Conservation (phyloP, 1,140 invertebrate genomes). For the Zaprionus inermis region DNA sequence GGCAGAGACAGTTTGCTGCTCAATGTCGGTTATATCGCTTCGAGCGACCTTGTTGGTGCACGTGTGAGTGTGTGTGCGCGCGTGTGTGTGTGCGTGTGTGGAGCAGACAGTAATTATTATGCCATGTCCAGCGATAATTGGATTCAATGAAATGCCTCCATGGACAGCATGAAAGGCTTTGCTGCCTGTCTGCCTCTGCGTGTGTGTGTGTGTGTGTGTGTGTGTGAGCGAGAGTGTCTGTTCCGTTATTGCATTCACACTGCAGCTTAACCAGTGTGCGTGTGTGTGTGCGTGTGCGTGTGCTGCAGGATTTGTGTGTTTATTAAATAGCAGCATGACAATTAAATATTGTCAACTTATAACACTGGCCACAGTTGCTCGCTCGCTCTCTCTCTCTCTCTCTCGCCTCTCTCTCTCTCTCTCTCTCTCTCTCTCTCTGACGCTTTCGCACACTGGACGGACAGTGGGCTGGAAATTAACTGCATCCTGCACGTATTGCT, state of each 20-base stretch:
- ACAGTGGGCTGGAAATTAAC: no score
- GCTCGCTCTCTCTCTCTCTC: no score
- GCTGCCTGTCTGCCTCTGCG: background rate
- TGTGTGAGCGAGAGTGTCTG: conserved; percentile 6
- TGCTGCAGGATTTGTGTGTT: conserved; percentile 24
- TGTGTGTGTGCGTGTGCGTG: conserved; percentile 6
- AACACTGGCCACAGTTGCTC: background rate
- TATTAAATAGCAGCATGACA: conserved; percentile 30
- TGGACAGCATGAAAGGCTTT: conserved; percentile 31
- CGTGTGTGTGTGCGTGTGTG: conserved; percentile 25
- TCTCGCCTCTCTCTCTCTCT: no score
- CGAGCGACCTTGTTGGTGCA: conserved; percentile 65
- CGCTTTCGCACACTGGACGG: background rate
- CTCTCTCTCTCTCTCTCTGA: no score
- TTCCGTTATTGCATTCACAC: conserved; percentile 32
- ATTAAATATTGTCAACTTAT: conserved; percentile 41
- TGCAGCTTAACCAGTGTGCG: conserved; percentile 15
- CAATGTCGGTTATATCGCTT: conserved; percentile 64
- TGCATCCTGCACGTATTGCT: no score
- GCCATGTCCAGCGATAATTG: conserved; percentile 81
- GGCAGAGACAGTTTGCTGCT: conserved; percentile 27
- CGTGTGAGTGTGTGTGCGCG: conserved; percentile 15
- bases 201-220: background rate
- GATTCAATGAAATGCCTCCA: conserved; percentile 78
- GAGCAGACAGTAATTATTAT: conserved; percentile 81